Percentiles rank a stretch among this genome's conserved stretches.
Evolutionary conservation across 1,140 invertebrate species (phyloP).

Genomic region (Scylla paramamosain): DNA sequence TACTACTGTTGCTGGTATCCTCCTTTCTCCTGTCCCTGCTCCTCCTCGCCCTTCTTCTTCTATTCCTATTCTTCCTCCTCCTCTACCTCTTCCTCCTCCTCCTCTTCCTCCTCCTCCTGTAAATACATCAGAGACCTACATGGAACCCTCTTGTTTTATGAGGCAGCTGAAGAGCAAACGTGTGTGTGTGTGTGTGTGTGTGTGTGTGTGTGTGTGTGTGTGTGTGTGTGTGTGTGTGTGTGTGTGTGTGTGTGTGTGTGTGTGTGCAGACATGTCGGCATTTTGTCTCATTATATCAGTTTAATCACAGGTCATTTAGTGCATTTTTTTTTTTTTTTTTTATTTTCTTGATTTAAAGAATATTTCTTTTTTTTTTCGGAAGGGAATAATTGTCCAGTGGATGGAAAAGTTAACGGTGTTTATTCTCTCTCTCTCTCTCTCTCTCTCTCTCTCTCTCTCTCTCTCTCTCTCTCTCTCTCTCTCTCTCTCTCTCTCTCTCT

Average conservation of each 20-base stretch:
- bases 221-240: slow-evolving; percentile 20
- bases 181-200: slow-evolving; percentile 19
- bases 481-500: no score
- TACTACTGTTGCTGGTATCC: background rate
- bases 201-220: slow-evolving; percentile 20
- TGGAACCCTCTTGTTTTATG: background rate
- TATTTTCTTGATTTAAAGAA: no score
- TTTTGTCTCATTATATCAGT: no score
- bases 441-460: no score
- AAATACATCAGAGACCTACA: background rate
- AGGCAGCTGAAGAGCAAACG: background rate
- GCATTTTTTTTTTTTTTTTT: no score
- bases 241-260: slow-evolving; percentile 20
- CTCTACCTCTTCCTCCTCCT: background rate
- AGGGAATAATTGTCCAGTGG: no score
- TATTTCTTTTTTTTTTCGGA: no score
- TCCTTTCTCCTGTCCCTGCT: background rate
- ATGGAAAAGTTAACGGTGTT: no score
- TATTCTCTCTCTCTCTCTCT: no score
- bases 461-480: no score
- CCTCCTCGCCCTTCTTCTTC: background rate
- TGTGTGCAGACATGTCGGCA: background rate
- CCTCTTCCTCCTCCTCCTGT: background rate
- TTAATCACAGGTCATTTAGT: no score
- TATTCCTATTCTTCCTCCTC: background rate